Evolutionary conservation across 2,113 vertebrate species (phyloP).

Genomic region (Proteles cristata): DNA sequence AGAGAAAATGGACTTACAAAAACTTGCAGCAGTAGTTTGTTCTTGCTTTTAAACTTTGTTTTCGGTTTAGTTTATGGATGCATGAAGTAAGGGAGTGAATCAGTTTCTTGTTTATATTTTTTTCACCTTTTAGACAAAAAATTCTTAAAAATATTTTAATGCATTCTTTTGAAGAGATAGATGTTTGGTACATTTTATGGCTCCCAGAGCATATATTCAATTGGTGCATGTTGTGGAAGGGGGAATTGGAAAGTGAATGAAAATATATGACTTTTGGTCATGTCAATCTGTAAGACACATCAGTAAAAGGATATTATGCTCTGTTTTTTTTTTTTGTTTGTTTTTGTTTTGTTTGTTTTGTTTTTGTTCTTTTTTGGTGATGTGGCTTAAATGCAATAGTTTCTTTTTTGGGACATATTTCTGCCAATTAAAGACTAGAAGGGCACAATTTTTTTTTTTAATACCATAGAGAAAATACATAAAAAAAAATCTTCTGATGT

Average conservation of each 20-base stretch:
- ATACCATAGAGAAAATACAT: constrained; percentile 84
- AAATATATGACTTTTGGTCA: constrained; percentile 68
- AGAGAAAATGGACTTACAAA: constrained; percentile 91
- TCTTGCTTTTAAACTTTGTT: constrained; percentile 88
- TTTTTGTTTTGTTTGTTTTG: not conserved
- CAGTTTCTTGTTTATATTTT: constrained; percentile 85
- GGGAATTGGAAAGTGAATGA: constrained; percentile 76
- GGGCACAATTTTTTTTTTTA: constrained; percentile 83
- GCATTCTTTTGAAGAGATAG: constrained; percentile 86
- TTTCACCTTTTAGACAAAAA: constrained; percentile 83
- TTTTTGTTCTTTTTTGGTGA: constrained; percentile 85
- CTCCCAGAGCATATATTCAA: constrained; percentile 85
- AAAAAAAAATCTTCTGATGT: constrained; percentile 83
- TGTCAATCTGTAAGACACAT: constrained; percentile 79
- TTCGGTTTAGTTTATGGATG: constrained; percentile 89
- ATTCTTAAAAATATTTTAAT: constrained; percentile 84
- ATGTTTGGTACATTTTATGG: constrained; percentile 87
- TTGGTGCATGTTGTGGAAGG: constrained; percentile 81
- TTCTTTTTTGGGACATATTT: constrained; percentile 87
- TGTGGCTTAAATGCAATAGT: constrained; percentile 87
- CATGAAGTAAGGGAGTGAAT: constrained; percentile 90
- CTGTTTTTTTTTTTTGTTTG: constrained; percentile 75
- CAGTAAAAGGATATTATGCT: constrained; percentile 87
- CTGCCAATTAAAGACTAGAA: constrained; percentile 86
- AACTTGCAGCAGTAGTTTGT: constrained; percentile 89